A percentile compares a stretch with the other conserved stretches of the same genome.
These are phyloP conservation scores for Caligus rogercresseyi DNA, from an alignment of 1,140 invertebrate species.

Conservation along the genomic window DNA sequence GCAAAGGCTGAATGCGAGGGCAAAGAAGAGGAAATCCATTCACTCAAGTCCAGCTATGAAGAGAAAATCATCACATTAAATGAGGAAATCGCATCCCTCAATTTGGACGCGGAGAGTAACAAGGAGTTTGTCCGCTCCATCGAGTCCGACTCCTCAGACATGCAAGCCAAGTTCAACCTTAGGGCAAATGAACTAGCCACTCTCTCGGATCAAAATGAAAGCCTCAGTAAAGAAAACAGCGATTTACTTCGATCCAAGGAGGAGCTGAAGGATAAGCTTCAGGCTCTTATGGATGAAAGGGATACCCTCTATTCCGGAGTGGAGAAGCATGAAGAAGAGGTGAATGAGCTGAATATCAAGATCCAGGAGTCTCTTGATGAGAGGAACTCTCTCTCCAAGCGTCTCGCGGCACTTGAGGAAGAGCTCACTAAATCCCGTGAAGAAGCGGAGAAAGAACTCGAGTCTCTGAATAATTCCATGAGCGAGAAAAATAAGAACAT, in stretches of 20 bases:
- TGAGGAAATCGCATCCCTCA: not conserved
- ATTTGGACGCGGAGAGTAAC: not conserved
- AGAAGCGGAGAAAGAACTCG: not conserved
- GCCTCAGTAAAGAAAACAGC: not conserved
- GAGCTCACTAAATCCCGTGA: not conserved
- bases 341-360: not conserved
- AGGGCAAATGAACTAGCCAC: not conserved
- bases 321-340: not conserved
- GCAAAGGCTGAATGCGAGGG: conserved; percentile 1
- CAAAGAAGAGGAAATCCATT: conserved; percentile 5
- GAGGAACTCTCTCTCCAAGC: not conserved
- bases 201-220: not conserved
- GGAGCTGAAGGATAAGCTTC: not conserved
- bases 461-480: not conserved
- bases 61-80: not conserved
- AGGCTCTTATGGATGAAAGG: not conserved
- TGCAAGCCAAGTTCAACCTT: not conserved
- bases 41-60: not conserved
- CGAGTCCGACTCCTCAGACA: not conserved
- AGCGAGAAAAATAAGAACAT: not conserved
- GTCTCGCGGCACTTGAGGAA: not conserved
- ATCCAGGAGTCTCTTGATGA: not conserved
- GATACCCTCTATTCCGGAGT: not conserved
- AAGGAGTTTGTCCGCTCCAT: not conserved
- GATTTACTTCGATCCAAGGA: not conserved